These are phyloP conservation scores for Amitus sp. DNA, from an alignment of 2,888 invertebrate genomes.

Conservation along the genomic window DNA sequence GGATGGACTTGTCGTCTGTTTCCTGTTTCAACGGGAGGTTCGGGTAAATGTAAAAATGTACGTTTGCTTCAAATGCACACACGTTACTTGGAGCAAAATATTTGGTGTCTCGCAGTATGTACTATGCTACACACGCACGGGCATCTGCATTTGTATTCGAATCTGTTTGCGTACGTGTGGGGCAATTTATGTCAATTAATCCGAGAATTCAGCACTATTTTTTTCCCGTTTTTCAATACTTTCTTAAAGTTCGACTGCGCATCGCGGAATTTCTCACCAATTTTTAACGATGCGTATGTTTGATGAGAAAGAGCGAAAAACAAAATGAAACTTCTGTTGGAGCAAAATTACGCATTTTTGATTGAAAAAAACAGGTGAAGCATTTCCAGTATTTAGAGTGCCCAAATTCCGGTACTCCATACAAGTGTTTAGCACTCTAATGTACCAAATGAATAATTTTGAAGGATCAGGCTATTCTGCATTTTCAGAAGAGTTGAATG, in stretches of 20 bases:
- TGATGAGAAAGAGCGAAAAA: background rate
- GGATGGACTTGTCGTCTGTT: slow-evolving; percentile 39
- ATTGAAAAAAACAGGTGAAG: background rate
- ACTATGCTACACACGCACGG: slow-evolving; percentile 44
- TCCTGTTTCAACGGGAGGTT: slow-evolving; percentile 3
- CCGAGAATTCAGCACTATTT: background rate
- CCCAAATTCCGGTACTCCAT: background rate
- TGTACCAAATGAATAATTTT: no score
- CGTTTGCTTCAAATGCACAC: slow-evolving; percentile 4
- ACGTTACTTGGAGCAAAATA: slow-evolving; percentile 1
- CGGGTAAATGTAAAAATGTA: slow-evolving; percentile 8
- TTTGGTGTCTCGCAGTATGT: slow-evolving; percentile 21
- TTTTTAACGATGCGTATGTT: background rate
- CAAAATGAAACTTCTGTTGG: background rate
- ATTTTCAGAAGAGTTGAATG: background rate
- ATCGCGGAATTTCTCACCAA: background rate
- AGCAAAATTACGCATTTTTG: background rate
- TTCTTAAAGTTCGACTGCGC: background rate
- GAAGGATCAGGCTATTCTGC: no score
- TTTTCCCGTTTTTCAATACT: background rate
- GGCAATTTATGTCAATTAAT: slow-evolving; percentile 2
- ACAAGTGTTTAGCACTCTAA: no score
- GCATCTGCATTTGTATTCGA: slow-evolving; percentile 17
- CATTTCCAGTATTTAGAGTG: background rate
- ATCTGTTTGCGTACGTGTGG: background rate